These are phyloP conservation scores for Hetaerina titia DNA, from an alignment of 2,888 invertebrate genomes.

Conservation along the genomic window DNA sequence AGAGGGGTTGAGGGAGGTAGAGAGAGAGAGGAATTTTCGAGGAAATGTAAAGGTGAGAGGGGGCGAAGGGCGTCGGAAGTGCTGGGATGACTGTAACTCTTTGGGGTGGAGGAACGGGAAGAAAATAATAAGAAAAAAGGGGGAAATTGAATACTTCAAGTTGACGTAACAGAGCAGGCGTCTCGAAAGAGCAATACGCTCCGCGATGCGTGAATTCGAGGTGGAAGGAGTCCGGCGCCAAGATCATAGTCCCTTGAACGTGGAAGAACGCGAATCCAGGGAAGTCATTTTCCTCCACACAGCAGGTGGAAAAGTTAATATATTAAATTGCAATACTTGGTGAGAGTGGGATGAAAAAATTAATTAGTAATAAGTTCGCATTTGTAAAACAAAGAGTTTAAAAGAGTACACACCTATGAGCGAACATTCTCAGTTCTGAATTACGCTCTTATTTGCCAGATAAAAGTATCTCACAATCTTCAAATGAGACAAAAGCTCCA, in stretches of 20 bases:
- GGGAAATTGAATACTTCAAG: slow-evolving; percentile 8
- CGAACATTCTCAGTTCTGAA: too few relatives aligned
- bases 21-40: neutral
- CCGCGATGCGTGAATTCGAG: neutral
- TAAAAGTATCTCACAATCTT: too few relatives aligned
- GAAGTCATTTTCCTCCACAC: neutral
- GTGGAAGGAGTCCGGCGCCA: too few relatives aligned
- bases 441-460: too few relatives aligned
- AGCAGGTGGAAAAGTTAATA: neutral
- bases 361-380: neutral
- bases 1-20: neutral
- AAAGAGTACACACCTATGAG: too few relatives aligned
- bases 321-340: neutral
- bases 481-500: too few relatives aligned
- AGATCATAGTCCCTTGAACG: too few relatives aligned
- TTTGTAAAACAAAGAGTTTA: too few relatives aligned
- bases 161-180: neutral
- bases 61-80: neutral
- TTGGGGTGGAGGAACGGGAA: neutral
- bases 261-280: too few relatives aligned
- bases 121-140: neutral
- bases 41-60: neutral
- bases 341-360: neutral
- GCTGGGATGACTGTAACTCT: neutral
- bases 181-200: neutral